These are phyloP conservation scores for Drosophila malerkotliana DNA, from an alignment of 1,140 invertebrate species.

Conservation along the genomic window DNA sequence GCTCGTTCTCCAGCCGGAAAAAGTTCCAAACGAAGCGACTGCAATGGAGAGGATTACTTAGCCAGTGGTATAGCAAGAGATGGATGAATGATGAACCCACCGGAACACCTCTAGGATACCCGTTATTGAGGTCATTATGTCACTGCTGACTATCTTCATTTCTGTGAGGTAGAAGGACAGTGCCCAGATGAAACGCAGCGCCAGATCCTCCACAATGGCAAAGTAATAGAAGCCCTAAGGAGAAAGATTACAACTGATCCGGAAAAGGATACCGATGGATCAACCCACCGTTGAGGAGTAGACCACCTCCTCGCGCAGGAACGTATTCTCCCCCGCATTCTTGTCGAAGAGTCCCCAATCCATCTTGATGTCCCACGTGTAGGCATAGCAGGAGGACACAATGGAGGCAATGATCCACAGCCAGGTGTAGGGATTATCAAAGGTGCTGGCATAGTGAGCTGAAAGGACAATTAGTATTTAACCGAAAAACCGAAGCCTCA, in stretches of 20 bases:
- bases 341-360: conserved; percentile 99
- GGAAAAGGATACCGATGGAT: neutral
- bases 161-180: conserved; percentile 94
- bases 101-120: conserved; percentile 97
- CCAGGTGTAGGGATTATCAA: conserved; percentile 92
- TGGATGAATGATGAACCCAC: conserved; percentile 81
- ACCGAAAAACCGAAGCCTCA: no score
- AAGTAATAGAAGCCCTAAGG: conserved; percentile 97
- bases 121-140: conserved; percentile 95
- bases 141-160: conserved; percentile 90
- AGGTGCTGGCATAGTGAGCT: conserved; percentile 87
- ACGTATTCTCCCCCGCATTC: conserved; percentile 92
- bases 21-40: conserved; percentile 99
- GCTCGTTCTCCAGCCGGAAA: conserved; percentile 99
- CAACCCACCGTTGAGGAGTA: conserved; percentile 88
- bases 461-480: neutral
- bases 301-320: conserved; percentile 91
- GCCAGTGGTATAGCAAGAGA: no score
- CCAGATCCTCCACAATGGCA: conserved; percentile 97
- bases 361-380: conserved; percentile 98
- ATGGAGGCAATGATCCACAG: conserved; percentile 91
- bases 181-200: conserved; percentile 97
- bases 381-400: conserved; percentile 92
- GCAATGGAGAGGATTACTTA: conserved; percentile 34
- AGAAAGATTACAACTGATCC: neutral